phyloP scores from a whole-genome alignment of 2,113 vertebrate genomes.

The Campylomormyrus numenius region DNA sequence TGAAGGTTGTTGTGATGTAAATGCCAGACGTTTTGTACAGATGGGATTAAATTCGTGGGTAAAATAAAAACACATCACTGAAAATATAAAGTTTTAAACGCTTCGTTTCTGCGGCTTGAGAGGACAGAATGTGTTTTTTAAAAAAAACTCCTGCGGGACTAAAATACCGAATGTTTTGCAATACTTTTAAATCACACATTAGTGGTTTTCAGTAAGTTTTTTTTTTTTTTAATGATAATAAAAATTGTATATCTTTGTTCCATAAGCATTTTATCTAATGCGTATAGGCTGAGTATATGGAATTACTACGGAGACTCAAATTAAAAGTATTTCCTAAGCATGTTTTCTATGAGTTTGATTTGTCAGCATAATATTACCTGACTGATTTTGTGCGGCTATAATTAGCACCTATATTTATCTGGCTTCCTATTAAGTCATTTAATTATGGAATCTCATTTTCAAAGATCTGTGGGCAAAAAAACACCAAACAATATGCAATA shows the following conservation, averaged over 20 bases:
- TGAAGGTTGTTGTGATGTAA: background rate
- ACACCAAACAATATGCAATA: background rate
- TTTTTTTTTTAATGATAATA: background rate
- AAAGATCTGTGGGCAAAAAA: background rate
- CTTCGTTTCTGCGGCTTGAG: background rate
- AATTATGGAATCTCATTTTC: background rate
- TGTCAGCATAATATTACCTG: background rate
- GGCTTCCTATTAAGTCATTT: background rate
- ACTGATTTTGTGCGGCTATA: background rate
- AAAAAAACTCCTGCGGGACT: background rate
- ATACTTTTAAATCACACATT: slow-evolving; percentile 37
- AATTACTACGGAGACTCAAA: background rate
- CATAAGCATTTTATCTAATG: background rate
- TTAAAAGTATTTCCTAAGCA: background rate
- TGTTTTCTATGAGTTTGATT: background rate
- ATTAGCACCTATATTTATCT: background rate
- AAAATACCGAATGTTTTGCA: slow-evolving; percentile 30
- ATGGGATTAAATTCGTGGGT: background rate
- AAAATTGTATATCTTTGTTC: background rate
- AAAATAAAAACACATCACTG: background rate
- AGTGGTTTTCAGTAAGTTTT: slow-evolving; percentile 35
- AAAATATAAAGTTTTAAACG: background rate
- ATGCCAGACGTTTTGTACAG: background rate
- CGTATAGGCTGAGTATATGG: background rate
- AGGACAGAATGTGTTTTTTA: background rate